Base-by-base conservation (phyloP, 2,888 invertebrate species). In the Charanyca ferruginea region DNA sequence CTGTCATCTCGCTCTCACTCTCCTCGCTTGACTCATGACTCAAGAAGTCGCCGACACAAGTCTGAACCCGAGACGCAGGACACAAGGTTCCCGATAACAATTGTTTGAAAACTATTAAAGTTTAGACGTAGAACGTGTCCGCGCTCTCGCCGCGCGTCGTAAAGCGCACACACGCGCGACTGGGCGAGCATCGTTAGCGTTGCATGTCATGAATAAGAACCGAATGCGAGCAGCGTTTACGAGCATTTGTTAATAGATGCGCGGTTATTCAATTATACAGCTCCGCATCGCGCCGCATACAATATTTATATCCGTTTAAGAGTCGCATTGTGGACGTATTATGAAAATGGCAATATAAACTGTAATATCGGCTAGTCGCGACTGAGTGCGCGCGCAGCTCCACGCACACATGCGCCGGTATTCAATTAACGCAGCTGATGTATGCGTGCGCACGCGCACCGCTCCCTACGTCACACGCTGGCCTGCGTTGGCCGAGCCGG, bases 361-460 rank as follows among this genome's bases (percentile, higher is more conserved):
- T 66, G 68, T 68, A 65, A 57, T 76, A 72, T 41, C 60, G 51
- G 49, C 67, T 25, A 32, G 18, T 25, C 45, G 32, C 32, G 32
- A 11, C 55, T 25, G 44, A 38, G 54, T 22, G 47, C 53, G 41
- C 18, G 6, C 25, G 47, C 42, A 49, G 35, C 59, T 28, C 41
- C 45, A 41, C 58, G 48, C 60, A 66, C 53, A 48, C 64, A 64
- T 64, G 64, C 55, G 58, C 86, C 83, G 86, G 84, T 87, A 87
- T 87, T 88, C 83, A 86, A 88, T 89, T 83, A 86, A 59, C 73
- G 67, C 61, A 42, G 47, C 45, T 67, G 79, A 79, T 74, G 81
- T 77, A 85, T 83, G 85, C 77, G 70, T 74, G 79, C 76, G 79
- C 84, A 82, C 70, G 79, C 64, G 52, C 53, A 28, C 51, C 28